Percentiles rank a stretch among this genome's conserved stretches.
Conservation (phyloP, 2,797 vertebrate species). For the Enteromius anoplus region DNA sequence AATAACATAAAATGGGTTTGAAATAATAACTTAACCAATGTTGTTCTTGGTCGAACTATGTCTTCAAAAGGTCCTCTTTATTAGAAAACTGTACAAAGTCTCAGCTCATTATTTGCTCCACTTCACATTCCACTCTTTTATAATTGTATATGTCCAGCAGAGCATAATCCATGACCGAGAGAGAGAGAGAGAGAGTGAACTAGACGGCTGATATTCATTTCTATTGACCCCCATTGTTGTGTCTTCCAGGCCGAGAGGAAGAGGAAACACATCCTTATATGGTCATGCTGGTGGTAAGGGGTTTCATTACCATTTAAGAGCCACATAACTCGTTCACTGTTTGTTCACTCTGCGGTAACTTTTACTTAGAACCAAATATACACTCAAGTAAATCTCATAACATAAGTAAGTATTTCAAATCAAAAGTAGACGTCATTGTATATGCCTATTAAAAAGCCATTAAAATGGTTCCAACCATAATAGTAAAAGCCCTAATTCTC, state of each 20-base stretch:
- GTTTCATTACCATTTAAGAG: background rate
- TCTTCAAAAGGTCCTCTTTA: constrained; percentile 5
- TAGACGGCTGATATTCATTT: constrained; percentile 7
- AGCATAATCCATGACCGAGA: constrained; percentile 7
- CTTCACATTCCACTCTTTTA: constrained; percentile 5
- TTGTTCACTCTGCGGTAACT: background rate
- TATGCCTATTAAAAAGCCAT: background rate
- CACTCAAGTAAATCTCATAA: background rate
- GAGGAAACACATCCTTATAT: constrained; percentile 14
- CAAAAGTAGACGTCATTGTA: background rate
- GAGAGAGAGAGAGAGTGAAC: background rate
- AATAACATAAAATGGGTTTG: background rate
- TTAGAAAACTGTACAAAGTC: background rate
- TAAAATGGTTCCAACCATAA: too few relatives aligned
- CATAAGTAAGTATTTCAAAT: background rate
- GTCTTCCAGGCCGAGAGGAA: constrained; percentile 11
- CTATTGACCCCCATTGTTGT: background rate
- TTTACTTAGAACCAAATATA: background rate
- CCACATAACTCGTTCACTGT: too few relatives aligned
- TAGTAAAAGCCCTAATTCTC: background rate
- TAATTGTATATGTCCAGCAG: constrained; percentile 28
- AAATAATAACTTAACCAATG: background rate
- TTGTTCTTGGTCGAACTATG: background rate
- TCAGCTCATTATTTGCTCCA: constrained; percentile 19
- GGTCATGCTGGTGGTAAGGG: background rate